Conservation (phyloP, 2,113 vertebrate species). For the Lophius piscatorius region DNA sequence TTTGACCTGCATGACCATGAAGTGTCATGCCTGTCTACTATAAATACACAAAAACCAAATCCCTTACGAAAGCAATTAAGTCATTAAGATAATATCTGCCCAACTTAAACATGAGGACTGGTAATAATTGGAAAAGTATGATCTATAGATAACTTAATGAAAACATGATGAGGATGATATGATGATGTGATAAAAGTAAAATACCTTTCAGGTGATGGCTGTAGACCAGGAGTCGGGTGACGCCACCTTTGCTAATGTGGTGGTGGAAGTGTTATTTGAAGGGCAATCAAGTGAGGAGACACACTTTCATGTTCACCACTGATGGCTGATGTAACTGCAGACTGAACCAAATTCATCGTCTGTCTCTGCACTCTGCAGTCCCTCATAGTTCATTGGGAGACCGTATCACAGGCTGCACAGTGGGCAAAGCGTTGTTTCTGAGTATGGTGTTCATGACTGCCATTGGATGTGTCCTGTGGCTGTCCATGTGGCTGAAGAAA, state of each 20-base stretch:
- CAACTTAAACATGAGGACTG: too few species aligned
- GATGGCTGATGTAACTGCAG: not conserved
- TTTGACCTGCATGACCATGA: too few species aligned
- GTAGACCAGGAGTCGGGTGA: conserved; percentile 78
- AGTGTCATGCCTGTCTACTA: not conserved
- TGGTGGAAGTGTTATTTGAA: conserved; percentile 76
- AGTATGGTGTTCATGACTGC: conserved; percentile 60
- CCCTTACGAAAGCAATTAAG: too few species aligned
- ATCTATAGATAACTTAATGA: too few species aligned
- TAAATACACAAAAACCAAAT: not conserved
- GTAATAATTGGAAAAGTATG: too few species aligned
- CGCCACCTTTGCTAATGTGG: conserved; percentile 55
- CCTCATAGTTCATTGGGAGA: conserved; percentile 59
- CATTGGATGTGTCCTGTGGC: conserved; percentile 41
- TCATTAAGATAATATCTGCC: too few species aligned
- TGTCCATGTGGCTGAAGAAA: conserved; percentile 65
- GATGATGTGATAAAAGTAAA: conserved; percentile 1
- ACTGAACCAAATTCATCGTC: not conserved
- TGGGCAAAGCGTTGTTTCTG: conserved; percentile 65
- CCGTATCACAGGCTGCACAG: conserved; percentile 51
- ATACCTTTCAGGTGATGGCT: conserved; percentile 59
- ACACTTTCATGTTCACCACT: not conserved
- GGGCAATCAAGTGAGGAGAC: conserved; percentile 76
- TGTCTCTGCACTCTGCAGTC: conserved; percentile 43
- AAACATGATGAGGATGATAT: not conserved